Evolutionary conservation across 2,888 invertebrate species (phyloP).

Genomic region (Philhelius pedissequus): DNA sequence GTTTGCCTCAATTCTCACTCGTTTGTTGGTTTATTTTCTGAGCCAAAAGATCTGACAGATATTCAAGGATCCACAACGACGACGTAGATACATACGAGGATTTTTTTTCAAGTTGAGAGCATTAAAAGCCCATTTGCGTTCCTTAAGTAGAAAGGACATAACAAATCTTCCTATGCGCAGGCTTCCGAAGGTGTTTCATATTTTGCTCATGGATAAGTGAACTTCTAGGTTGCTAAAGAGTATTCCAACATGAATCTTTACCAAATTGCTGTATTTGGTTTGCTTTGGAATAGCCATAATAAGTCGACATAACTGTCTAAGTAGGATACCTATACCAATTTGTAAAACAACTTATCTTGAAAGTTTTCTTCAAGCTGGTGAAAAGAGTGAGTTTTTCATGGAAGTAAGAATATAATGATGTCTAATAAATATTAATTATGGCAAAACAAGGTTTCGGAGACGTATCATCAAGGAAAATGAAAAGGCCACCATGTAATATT

Average conservation of each 20-base stretch:
- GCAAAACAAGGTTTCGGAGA: too few relatives aligned
- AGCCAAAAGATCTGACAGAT: conserved; percentile 41
- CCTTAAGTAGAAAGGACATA: conserved; percentile 55
- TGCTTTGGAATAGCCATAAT: neutral
- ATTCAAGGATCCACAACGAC: conserved; percentile 23
- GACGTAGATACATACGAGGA: neutral
- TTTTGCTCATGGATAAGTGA: neutral
- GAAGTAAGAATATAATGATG: neutral
- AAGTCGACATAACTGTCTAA: conserved; percentile 29
- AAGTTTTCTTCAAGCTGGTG: too few relatives aligned
- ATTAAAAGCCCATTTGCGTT: conserved; percentile 65
- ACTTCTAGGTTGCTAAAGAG: neutral
- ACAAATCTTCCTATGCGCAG: neutral
- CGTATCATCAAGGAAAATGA: too few relatives aligned
- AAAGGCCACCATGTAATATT: too few relatives aligned
- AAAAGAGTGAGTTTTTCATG: too few relatives aligned
- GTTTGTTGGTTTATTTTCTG: conserved; percentile 27
- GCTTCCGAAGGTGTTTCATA: conserved; percentile 45
- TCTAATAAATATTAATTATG: too few relatives aligned
- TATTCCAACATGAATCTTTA: conserved; percentile 29
- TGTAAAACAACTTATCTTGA: too few relatives aligned
- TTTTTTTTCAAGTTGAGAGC: conserved; percentile 2
- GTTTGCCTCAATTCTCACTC: conserved; percentile 21
- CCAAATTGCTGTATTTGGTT: neutral
- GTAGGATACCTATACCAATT: neutral